Evolutionary conservation across 1,140 invertebrate species (phyloP).

Genomic region (Thaumetopoea pityocampa): DNA sequence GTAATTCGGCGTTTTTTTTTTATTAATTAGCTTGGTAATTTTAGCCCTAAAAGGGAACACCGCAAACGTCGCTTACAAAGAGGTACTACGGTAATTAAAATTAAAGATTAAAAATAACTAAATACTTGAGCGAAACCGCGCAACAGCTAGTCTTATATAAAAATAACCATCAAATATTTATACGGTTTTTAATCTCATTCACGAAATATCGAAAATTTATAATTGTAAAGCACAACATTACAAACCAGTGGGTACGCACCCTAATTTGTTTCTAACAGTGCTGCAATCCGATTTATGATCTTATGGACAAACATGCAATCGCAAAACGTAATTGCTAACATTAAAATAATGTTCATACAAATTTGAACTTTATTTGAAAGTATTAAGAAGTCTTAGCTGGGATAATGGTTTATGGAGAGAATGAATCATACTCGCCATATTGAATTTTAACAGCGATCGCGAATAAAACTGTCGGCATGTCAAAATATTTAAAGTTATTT

Average conservation of each 20-base stretch:
- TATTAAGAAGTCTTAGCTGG: not conserved
- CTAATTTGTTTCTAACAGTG: conserved; percentile 5
- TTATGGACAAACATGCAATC: conserved; percentile 6
- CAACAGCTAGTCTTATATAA: too few species aligned
- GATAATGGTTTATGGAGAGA: not conserved
- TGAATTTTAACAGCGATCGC: conserved; percentile 19
- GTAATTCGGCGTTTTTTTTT: too few species aligned
- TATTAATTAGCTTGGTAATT: too few species aligned
- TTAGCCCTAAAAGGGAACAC: too few species aligned
- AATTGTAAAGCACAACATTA: too few species aligned
- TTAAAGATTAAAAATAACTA: too few species aligned
- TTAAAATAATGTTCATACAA: not conserved
- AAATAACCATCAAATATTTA: too few species aligned
- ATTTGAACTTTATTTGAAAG: not conserved
- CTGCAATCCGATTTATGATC: conserved; percentile 15
- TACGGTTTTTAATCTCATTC: too few species aligned
- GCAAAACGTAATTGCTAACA: conserved; percentile 6
- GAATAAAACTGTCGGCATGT: conserved; percentile 21
- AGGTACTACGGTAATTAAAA: too few species aligned
- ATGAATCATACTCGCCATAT: conserved; percentile 22
- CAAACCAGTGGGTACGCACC: not conserved
- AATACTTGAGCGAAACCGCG: too few species aligned
- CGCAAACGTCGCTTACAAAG: too few species aligned
- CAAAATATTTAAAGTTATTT: conserved; percentile 19
- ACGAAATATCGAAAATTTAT: too few species aligned